Evolutionary conservation across 2,888 invertebrate genomes (phyloP), one percentile per base, ranked within the genome.

Genomic region (Blomia tropicalis): DNA sequence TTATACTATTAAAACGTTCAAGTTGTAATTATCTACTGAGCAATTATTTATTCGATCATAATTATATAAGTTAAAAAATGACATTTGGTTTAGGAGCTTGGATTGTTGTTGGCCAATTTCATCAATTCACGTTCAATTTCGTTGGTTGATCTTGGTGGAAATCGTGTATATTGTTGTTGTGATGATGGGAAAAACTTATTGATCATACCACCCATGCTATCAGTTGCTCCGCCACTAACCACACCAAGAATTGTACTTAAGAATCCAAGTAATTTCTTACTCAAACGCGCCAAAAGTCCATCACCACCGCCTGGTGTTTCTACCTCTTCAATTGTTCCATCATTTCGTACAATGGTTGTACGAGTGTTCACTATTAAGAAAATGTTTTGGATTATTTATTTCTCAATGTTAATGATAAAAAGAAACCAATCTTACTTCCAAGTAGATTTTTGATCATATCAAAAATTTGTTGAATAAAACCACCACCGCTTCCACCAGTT

Each of bases 251-350:
- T 27, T 14, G 29, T 30, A 25, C 29, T 56, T 4, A 56, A 29
- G 11, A 56, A 56, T 56, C 29, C 25, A 14, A 56, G 14, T 3
- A 56, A 2, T 27, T 30, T 27, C 11, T 23, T 23, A 25, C 56
- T 23, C 11, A 56, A 29, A 23, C 56, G 56, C 11, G 32, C 17
- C 19, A 56, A n/a, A 36, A 56, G 29, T 3, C 29, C 25, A 30
- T 25, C n/a, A 25, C 56, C 56, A 25, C 29, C 29, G 22, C 51
- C 22, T 27, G 51, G 51, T 11, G n/a, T 14, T 4, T 56, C 56
- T 19, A 56, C 30, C 14, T 56, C 25, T 25, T 56, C 56, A 23
- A 56, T 23, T 14, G 56, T 56, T 14, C 56, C 56, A 36, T 56
- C 56, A 14, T 36, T 29, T 14, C 56, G 56, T 25, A 56, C 36